These are phyloP conservation scores for Dicyema japonicum DNA, from an alignment of 1,140 invertebrate genomes.

Conservation along the genomic window DNA sequence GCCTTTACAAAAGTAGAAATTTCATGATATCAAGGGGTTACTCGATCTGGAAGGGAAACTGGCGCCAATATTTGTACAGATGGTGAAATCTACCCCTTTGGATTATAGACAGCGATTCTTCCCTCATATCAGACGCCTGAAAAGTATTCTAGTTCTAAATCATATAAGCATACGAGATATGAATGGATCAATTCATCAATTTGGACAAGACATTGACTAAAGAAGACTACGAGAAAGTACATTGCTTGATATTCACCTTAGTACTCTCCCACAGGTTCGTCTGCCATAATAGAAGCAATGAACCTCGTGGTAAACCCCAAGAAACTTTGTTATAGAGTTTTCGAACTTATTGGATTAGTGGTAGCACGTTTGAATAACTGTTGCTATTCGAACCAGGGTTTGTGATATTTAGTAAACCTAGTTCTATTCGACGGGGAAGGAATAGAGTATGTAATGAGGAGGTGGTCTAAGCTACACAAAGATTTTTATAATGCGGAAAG, in stretches of 20 bases:
- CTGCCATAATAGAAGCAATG: too few species aligned
- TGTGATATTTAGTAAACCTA: too few species aligned
- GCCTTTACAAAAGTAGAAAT: constrained; percentile 60
- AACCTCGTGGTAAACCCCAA: too few species aligned
- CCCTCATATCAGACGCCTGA: not conserved
- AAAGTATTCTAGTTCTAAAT: constrained; percentile 2
- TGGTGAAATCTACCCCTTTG: constrained; percentile 42
- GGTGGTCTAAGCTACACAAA: constrained; percentile 93
- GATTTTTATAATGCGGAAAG: constrained; percentile 73
- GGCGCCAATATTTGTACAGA: constrained; percentile 88
- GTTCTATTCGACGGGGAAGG: constrained; percentile 84
- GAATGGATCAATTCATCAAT: constrained; percentile 51
- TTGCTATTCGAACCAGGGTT: too few species aligned
- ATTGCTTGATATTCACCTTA: too few species aligned
- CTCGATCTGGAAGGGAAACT: constrained; percentile 82
- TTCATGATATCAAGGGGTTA: constrained; percentile 26
- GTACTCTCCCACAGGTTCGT: too few species aligned
- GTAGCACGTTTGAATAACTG: too few species aligned
- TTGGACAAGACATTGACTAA: constrained; percentile 49
- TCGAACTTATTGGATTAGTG: too few species aligned
- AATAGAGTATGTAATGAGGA: constrained; percentile 78
- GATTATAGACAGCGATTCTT: not conserved
- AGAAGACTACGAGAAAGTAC: constrained; percentile 49
- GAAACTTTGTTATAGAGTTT: too few species aligned
- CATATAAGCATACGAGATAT: constrained; percentile 51